Conservation (phyloP, 2,113 vertebrate genomes). For the Peromyscus californicus region DNA sequence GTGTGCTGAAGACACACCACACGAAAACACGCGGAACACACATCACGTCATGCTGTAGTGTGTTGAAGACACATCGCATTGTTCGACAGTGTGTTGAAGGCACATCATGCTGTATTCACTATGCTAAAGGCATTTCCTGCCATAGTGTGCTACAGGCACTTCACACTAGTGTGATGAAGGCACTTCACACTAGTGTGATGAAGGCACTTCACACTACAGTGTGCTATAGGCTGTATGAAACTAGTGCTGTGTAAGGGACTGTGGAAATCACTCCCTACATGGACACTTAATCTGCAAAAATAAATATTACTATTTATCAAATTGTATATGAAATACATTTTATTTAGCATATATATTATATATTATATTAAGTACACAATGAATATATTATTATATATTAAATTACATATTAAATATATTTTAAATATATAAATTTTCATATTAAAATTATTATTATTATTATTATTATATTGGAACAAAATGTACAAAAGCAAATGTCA, state of each 20-base stretch:
- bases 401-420: background rate
- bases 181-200: background rate
- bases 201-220: background rate
- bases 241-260: background rate
- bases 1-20: background rate
- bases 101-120: no score
- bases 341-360: background rate
- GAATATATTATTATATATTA: background rate
- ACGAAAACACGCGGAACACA: background rate
- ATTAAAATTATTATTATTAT: background rate
- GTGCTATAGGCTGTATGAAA: background rate
- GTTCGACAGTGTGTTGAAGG: no score
- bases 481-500: background rate
- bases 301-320: background rate
- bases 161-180: background rate
- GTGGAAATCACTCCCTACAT: slow-evolving; percentile 17
- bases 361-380: no score
- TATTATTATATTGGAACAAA: slow-evolving; percentile 18
- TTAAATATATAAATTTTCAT: background rate
- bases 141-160: background rate
- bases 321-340: background rate
- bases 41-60: background rate
- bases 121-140: background rate
- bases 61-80: no score
- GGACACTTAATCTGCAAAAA: slow-evolving; percentile 55